phyloP scores from a whole-genome alignment of 1,140 invertebrate species.

The Drepana arcuata region DNA sequence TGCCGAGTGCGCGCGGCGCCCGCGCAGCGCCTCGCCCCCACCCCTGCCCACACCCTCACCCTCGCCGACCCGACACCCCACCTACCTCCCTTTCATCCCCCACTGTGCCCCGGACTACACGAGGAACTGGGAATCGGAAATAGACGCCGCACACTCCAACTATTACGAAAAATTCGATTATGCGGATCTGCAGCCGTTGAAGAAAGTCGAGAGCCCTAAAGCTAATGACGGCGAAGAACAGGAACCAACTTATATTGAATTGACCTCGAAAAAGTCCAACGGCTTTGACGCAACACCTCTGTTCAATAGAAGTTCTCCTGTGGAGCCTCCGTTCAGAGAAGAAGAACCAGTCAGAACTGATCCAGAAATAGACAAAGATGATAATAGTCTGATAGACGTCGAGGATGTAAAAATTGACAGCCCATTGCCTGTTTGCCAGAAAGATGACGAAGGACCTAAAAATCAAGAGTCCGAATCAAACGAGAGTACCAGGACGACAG shows the following conservation, averaged over 20 bases:
- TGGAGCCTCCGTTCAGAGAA: slow-evolving; percentile 49
- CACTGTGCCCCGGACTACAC: slow-evolving; percentile 58
- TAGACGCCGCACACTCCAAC: slow-evolving; percentile 59
- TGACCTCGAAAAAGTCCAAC: slow-evolving; percentile 52
- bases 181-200: slow-evolving; percentile 51
- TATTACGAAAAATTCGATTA: slow-evolving; percentile 60
- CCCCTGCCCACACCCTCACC: slow-evolving; percentile 72
- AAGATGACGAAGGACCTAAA: slow-evolving; percentile 28
- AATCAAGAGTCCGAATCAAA: slow-evolving; percentile 37
- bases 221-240: slow-evolving; percentile 34
- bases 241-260: slow-evolving; percentile 61
- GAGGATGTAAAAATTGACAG: slow-evolving; percentile 53
- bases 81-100: slow-evolving; percentile 54
- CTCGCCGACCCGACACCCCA: slow-evolving; percentile 68
- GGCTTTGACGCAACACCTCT: slow-evolving; percentile 32
- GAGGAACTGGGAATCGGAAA: slow-evolving; percentile 69
- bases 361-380: slow-evolving; percentile 61
- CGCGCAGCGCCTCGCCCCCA: slow-evolving; percentile 80
- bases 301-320: slow-evolving; percentile 40
- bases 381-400: slow-evolving; percentile 55
- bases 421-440: slow-evolving; percentile 22
- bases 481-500: slow-evolving; percentile 34
- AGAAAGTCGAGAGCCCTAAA: slow-evolving; percentile 59
- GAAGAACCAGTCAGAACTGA: slow-evolving; percentile 50
- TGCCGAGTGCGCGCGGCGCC: slow-evolving; percentile 92